Percentiles rank a stretch among this genome's conserved stretches.
phyloP scores from a whole-genome alignment of 2,888 invertebrate species.

The Trichopria drosophilae region DNA sequence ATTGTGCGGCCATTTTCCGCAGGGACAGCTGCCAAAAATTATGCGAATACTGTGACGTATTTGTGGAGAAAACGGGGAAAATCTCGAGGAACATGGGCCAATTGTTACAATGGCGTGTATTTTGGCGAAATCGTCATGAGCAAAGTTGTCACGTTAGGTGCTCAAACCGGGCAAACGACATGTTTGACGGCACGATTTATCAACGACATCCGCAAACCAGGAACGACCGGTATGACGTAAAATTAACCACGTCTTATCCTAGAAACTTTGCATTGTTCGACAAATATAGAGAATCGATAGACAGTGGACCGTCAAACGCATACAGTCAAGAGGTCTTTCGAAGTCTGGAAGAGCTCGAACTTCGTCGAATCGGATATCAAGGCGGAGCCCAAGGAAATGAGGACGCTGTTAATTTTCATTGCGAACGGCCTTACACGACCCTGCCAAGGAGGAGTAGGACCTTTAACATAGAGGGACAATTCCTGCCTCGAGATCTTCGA shows the following conservation, averaged over 20 bases:
- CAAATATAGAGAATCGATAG: conserved; percentile 8
- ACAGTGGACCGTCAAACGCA: conserved; percentile 4
- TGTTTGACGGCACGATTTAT: conserved; percentile 16
- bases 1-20: conserved; percentile 33
- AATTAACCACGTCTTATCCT: conserved; percentile 9
- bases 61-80: conserved; percentile 50
- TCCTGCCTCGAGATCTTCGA: conserved; percentile 36
- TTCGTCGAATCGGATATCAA: conserved; percentile 13
- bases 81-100: conserved; percentile 47
- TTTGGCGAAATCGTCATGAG: conserved; percentile 17
- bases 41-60: conserved; percentile 48
- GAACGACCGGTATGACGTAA: conserved; percentile 8
- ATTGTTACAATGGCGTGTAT: conserved; percentile 45
- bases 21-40: conserved; percentile 39
- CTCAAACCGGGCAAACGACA: conserved; percentile 2
- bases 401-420: background rate
- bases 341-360: conserved; percentile 30
- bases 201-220: conserved; percentile 10
- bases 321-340: conserved; percentile 28
- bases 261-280: conserved; percentile 15
- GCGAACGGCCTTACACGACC: conserved; percentile 44
- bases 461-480: conserved; percentile 42
- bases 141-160: background rate
- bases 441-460: conserved; percentile 41
- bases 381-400: conserved; percentile 3